These are phyloP conservation scores for Apis laboriosa DNA, from an alignment of 1,140 invertebrate species.

Conservation along the genomic window DNA sequence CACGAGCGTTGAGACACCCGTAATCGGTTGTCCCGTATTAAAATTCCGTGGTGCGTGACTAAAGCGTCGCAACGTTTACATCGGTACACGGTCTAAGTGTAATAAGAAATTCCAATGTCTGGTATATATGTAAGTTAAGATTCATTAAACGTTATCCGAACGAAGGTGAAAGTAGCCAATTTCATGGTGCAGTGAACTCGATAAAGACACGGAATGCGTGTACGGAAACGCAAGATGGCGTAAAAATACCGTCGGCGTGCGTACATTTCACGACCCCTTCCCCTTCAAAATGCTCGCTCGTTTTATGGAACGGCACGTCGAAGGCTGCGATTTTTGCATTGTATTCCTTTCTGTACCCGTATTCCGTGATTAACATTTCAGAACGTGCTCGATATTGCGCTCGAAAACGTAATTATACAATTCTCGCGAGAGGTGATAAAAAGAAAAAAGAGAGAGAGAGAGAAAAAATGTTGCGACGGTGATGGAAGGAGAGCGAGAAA, in stretches of 20 bases:
- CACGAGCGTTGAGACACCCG: background rate
- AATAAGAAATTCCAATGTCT: conserved; percentile 56
- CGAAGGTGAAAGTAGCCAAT: conserved; percentile 63
- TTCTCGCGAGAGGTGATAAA: no score
- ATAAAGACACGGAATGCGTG: conserved; percentile 53
- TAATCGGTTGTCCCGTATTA: conserved; percentile 29
- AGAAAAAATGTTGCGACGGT: no score
- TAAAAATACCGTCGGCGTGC: background rate
- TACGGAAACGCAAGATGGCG: conserved; percentile 8
- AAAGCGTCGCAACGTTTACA: conserved; percentile 33
- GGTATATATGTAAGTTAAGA: background rate
- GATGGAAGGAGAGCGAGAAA: no score
- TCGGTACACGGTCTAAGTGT: background rate
- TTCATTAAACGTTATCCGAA: conserved; percentile 60
- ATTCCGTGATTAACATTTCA: background rate
- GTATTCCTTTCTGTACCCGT: no score
- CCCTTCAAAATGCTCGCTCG: no score
- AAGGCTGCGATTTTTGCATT: background rate
- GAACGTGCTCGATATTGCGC: background rate
- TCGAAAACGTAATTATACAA: no score
- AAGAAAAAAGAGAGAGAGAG: no score
- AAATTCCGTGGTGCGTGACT: conserved; percentile 17
- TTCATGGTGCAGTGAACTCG: conserved; percentile 61
- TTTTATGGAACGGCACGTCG: conserved; percentile 10
- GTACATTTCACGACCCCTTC: background rate